These are phyloP conservation scores for Cochlearius cochlearius DNA, from an alignment of 2,113 vertebrate genomes.

Conservation along the genomic window DNA sequence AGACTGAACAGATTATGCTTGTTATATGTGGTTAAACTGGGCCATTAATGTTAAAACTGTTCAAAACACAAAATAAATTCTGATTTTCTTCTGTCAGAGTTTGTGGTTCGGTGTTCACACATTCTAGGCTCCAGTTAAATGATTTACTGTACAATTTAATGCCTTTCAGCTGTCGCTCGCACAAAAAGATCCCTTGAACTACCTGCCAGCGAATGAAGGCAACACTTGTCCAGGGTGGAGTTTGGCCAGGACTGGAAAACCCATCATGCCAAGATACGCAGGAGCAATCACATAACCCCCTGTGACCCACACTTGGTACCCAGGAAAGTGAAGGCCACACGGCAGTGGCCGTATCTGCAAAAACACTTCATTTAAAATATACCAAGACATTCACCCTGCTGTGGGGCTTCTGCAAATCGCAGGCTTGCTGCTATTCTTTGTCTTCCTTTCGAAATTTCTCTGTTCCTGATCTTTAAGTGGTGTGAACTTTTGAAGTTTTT, in stretches of 20 bases:
- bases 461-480: background rate
- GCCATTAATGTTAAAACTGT: conserved; percentile 5
- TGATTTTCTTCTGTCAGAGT: conserved; percentile 5
- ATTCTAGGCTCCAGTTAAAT: conserved; percentile 36
- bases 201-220: conserved; percentile 22
- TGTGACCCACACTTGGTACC: background rate
- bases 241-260: background rate
- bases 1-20: conserved; percentile 30
- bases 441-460: background rate
- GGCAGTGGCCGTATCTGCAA: background rate
- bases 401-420: background rate
- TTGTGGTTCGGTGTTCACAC: conserved; percentile 46
- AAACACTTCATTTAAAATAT: background rate
- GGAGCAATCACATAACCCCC: background rate
- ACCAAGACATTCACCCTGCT: background rate
- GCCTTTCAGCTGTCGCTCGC: conserved; percentile 32
- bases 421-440: background rate
- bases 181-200: conserved; percentile 13
- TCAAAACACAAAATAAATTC: conserved; percentile 35
- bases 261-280: background rate
- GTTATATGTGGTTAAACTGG: conserved; percentile 13
- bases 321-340: background rate
- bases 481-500: background rate
- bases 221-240: background rate
- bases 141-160: conserved; percentile 54